phyloP scores from a whole-genome alignment of 2,797 vertebrate species.

The Micromesistius poutassou region DNA sequence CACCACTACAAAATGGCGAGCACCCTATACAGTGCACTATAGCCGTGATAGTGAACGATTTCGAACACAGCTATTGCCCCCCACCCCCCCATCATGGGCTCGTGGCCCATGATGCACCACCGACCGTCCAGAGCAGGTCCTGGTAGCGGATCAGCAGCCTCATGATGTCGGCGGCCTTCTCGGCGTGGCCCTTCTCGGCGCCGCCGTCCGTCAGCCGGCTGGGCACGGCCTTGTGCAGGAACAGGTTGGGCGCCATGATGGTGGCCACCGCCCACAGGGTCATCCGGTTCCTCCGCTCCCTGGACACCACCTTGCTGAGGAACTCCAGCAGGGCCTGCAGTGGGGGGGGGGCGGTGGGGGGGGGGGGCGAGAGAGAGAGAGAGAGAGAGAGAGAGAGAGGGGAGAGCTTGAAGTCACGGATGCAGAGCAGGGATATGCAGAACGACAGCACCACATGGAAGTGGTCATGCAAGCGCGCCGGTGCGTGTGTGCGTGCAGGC shows the following conservation, averaged over 20 bases:
- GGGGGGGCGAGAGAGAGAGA: background rate
- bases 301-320: constrained; percentile 83
- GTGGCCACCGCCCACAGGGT: constrained; percentile 90
- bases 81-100: no score
- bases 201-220: constrained; percentile 80
- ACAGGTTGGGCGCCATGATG: constrained; percentile 93
- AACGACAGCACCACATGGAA: background rate
- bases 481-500: background rate
- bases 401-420: background rate
- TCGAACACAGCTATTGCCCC: no score
- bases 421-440: background rate
- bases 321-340: constrained; percentile 85
- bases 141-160: constrained; percentile 86
- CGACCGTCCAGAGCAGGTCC: constrained; percentile 88
- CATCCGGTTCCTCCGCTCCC: constrained; percentile 87
- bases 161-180: constrained; percentile 83
- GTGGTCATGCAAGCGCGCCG: background rate
- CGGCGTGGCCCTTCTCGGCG: constrained; percentile 83
- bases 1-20: no score
- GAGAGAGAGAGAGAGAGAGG: background rate
- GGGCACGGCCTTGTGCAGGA: constrained; percentile 82
- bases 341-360: background rate
- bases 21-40: no score
- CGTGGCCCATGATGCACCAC: constrained; percentile 23
- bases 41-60: no score